These are phyloP conservation scores for Herpetotheres cachinnans DNA, from an alignment of 2,113 vertebrate genomes.

Conservation along the genomic window DNA sequence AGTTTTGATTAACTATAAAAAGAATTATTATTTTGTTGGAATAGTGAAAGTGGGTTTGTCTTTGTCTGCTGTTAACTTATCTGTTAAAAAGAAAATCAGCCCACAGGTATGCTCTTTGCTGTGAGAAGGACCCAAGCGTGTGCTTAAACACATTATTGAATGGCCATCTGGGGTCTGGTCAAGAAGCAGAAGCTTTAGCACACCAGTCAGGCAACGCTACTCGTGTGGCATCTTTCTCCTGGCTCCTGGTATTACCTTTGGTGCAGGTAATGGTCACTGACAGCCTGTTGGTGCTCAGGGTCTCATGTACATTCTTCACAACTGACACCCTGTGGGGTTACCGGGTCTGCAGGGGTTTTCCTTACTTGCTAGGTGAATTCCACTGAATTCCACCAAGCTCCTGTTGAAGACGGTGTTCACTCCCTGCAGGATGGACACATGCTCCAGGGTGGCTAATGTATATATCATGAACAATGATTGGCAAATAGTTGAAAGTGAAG, in stretches of 20 bases:
- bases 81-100: not conserved
- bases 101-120: not conserved
- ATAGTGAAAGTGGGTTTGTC: not conserved
- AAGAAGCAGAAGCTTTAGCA: not conserved
- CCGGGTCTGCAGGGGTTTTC: not conserved
- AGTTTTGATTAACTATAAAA: not conserved
- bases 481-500: not conserved
- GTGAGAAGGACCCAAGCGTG: not conserved
- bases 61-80: not conserved
- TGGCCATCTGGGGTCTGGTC: not conserved
- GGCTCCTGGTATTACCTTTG: not conserved
- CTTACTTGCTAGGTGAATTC: not conserved
- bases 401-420: not conserved
- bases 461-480: not conserved
- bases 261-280: not conserved
- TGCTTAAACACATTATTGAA: not conserved
- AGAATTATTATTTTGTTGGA: not conserved
- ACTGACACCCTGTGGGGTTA: not conserved
- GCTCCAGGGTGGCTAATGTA: not conserved
- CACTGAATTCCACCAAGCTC: not conserved
- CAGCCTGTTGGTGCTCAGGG: not conserved
- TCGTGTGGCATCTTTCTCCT: not conserved
- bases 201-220: not conserved
- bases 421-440: accelerated
- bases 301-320: not conserved